Evolutionary conservation across 2,888 invertebrate genomes (phyloP).

Genomic region (Cremastinae sp.): DNA sequence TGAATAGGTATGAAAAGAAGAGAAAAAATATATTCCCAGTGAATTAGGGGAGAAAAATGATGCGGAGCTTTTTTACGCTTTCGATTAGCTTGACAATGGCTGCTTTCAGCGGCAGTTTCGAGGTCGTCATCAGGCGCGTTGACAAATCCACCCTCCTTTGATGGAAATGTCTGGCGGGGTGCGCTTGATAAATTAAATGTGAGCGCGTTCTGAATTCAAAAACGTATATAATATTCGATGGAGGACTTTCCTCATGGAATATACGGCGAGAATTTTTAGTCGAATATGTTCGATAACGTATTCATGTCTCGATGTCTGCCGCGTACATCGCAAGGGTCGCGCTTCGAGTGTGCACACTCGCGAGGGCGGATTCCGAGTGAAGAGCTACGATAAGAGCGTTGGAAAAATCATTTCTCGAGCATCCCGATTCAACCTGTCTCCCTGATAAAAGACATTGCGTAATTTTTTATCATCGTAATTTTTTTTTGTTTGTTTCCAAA

Average conservation of each 20-base stretch:
- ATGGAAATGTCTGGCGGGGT: neutral
- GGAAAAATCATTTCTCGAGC: conserved; percentile 40
- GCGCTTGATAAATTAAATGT: conserved; percentile 42
- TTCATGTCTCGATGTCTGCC: conserved; percentile 28
- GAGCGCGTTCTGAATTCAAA: conserved; percentile 41
- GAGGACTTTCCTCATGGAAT: conserved; percentile 13
- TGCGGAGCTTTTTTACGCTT: conserved; percentile 21
- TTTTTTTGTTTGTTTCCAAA: neutral
- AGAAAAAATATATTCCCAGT: too few relatives aligned
- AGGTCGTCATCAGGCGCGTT: neutral
- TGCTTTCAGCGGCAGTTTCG: neutral
- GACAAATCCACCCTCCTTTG: conserved; percentile 2
- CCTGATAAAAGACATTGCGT: too few relatives aligned
- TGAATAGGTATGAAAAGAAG: too few relatives aligned
- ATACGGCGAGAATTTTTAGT: neutral
- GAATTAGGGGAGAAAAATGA: too few relatives aligned
- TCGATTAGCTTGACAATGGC: conserved; percentile 4
- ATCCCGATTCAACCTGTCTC: conserved; percentile 11
- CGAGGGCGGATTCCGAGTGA: conserved; percentile 1
- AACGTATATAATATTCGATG: conserved; percentile 25
- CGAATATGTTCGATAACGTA: conserved; percentile 45
- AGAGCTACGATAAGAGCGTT: conserved; percentile 23
- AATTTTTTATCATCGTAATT: too few relatives aligned
- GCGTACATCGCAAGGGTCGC: conserved; percentile 11
- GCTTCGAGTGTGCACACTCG: conserved; percentile 7